phyloP scores from a whole-genome alignment of 2,113 vertebrate species.

The Myocastor coypus region DNA sequence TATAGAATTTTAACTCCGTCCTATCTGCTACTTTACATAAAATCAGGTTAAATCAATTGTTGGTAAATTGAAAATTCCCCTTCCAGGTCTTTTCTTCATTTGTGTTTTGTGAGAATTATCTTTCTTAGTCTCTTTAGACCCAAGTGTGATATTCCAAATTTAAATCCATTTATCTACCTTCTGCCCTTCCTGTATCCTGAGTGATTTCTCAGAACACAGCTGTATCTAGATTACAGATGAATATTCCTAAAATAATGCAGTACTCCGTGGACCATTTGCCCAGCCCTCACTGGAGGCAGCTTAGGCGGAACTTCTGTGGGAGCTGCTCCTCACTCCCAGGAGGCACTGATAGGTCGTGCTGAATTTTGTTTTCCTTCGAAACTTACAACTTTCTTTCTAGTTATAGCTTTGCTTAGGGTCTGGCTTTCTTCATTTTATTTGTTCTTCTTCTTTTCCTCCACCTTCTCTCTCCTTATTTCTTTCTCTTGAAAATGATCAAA shows the following conservation, averaged over 20 bases:
- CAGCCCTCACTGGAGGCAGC: background rate
- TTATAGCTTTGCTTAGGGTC: background rate
- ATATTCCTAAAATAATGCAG: background rate
- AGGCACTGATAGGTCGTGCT: background rate
- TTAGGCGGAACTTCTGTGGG: background rate
- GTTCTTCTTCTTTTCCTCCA: background rate
- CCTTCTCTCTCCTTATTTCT: background rate
- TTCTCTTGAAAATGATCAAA: conserved; percentile 18
- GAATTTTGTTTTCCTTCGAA: background rate
- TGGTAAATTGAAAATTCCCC: background rate
- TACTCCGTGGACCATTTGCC: background rate
- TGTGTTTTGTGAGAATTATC: background rate
- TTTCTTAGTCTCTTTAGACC: background rate
- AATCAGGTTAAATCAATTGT: background rate
- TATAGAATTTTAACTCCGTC: conserved; percentile 33
- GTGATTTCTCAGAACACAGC: background rate
- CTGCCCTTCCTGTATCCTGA: background rate
- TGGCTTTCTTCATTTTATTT: background rate
- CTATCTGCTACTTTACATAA: conserved; percentile 10
- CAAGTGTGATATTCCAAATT: background rate
- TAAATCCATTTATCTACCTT: background rate
- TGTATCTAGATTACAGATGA: background rate
- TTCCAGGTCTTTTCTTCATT: conserved; percentile 67
- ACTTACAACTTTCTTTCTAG: background rate
- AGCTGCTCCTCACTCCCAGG: background rate